Conservation (phyloP, 2,113 vertebrate species). For the Halichoeres trimaculatus region DNA sequence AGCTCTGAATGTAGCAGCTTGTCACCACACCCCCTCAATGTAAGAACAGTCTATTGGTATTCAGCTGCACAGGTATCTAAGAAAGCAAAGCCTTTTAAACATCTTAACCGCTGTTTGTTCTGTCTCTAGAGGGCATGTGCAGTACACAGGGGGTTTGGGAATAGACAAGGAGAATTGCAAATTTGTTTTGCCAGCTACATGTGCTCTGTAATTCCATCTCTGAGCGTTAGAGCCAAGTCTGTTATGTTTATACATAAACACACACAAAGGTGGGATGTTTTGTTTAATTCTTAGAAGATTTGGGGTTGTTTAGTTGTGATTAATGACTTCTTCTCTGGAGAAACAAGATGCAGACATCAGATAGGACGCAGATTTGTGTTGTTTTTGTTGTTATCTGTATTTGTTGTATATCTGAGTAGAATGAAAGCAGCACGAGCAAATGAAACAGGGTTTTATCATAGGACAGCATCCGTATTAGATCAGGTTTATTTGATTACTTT, state of each 20-base stretch:
- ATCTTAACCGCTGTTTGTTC: slow-evolving; percentile 82
- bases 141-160: slow-evolving; percentile 77
- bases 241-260: slow-evolving; percentile 71
- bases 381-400: slow-evolving; percentile 43
- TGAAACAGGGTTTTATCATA: slow-evolving; percentile 32
- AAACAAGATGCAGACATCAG: slow-evolving; percentile 38
- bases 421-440: slow-evolving; percentile 38
- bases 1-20: slow-evolving; percentile 66
- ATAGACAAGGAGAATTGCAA: slow-evolving; percentile 82
- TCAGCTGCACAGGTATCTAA: slow-evolving; percentile 83
- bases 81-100: slow-evolving; percentile 81
- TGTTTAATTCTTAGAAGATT: slow-evolving; percentile 73
- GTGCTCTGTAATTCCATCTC: slow-evolving; percentile 68
- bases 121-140: slow-evolving; percentile 82
- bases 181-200: slow-evolving; percentile 79
- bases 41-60: slow-evolving; percentile 81
- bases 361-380: slow-evolving; percentile 45
- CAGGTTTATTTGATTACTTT: too few relatives aligned
- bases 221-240: slow-evolving; percentile 48
- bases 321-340: slow-evolving; percentile 67
- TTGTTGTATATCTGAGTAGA: slow-evolving; percentile 43
- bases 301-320: slow-evolving; percentile 71
- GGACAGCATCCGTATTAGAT: not conserved
- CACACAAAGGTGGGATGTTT: slow-evolving; percentile 66
- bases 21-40: slow-evolving; percentile 69